A percentile compares a stretch with the other conserved stretches of the same genome.
These are phyloP conservation scores for Synanthedon myopaeformis DNA, from an alignment of 2,888 invertebrate genomes.

Conservation along the genomic window DNA sequence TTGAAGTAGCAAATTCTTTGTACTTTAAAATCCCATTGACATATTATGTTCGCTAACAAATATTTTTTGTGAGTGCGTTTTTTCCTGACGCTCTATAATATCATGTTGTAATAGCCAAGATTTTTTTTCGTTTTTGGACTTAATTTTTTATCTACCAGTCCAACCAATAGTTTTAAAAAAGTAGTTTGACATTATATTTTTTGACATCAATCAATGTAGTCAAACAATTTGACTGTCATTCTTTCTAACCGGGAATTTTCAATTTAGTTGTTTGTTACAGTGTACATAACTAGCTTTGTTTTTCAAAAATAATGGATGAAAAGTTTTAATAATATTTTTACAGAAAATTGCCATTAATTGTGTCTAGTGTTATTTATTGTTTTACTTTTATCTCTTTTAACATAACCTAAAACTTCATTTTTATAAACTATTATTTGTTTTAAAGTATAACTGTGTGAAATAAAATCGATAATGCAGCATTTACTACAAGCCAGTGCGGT, in stretches of 20 bases:
- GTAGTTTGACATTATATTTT: too few relatives aligned
- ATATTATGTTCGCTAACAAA: too few relatives aligned
- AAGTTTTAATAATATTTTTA: background rate
- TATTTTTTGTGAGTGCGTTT: too few relatives aligned
- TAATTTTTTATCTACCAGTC: too few relatives aligned
- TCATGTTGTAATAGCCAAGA: too few relatives aligned
- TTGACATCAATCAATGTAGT: too few relatives aligned
- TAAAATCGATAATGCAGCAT: constrained; percentile 43
- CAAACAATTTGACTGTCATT: background rate
- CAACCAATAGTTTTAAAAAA: too few relatives aligned
- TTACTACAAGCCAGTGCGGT: constrained; percentile 69
- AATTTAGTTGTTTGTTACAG: background rate
- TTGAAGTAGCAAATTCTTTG: too few relatives aligned
- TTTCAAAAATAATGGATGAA: background rate
- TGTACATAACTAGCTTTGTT: background rate
- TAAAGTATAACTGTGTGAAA: background rate
- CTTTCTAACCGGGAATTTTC: constrained; percentile 10
- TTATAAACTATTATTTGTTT: background rate
- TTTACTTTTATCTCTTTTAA: background rate
- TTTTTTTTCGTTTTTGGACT: too few relatives aligned
- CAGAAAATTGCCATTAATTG: background rate
- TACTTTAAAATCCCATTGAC: too few relatives aligned
- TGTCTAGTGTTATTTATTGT: too few relatives aligned
- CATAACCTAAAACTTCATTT: constrained; percentile 14
- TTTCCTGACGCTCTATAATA: too few relatives aligned